Evolutionary conservation across 2,888 invertebrate genomes (phyloP).

Genomic region (Mechanitis mazaeus): DNA sequence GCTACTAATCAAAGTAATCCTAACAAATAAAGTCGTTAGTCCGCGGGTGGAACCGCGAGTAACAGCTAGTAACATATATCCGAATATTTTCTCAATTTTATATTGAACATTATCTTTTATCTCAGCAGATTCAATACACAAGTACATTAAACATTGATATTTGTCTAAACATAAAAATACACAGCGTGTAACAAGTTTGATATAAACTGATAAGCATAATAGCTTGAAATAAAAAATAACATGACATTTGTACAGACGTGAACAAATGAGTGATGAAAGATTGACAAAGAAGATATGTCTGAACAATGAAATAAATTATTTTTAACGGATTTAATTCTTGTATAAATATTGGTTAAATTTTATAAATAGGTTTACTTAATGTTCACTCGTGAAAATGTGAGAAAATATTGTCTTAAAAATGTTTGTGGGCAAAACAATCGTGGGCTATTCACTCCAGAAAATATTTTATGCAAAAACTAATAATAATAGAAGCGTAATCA

Average conservation of each 20-base stretch:
- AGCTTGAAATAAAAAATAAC: slow-evolving; percentile 31
- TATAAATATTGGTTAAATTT: too few relatives aligned
- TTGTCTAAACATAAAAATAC: slow-evolving; percentile 24
- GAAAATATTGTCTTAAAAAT: too few relatives aligned
- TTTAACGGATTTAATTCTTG: too few relatives aligned
- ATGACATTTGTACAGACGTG: slow-evolving; percentile 32
- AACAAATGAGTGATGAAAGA: slow-evolving; percentile 39
- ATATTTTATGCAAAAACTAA: too few relatives aligned
- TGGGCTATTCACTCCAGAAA: too few relatives aligned
- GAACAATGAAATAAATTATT: too few relatives aligned
- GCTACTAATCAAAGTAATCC: too few relatives aligned
- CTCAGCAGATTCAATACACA: slow-evolving; percentile 5
- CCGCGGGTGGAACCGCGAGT: too few relatives aligned
- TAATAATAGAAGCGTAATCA: too few relatives aligned
- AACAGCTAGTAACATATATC: background rate
- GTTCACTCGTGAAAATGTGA: too few relatives aligned
- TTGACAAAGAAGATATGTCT: slow-evolving; percentile 31
- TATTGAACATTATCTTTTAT: slow-evolving; percentile 1
- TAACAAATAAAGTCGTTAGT: too few relatives aligned
- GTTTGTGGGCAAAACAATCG: background rate
- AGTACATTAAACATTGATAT: slow-evolving; percentile 13
- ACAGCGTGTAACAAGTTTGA: slow-evolving; percentile 29
- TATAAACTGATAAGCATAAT: slow-evolving; percentile 35
- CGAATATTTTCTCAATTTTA: background rate
- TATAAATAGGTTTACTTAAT: too few relatives aligned